Evolutionary conservation across 1,140 invertebrate species (phyloP).

Genomic region (Stenopsyche tienmushanensis): DNA sequence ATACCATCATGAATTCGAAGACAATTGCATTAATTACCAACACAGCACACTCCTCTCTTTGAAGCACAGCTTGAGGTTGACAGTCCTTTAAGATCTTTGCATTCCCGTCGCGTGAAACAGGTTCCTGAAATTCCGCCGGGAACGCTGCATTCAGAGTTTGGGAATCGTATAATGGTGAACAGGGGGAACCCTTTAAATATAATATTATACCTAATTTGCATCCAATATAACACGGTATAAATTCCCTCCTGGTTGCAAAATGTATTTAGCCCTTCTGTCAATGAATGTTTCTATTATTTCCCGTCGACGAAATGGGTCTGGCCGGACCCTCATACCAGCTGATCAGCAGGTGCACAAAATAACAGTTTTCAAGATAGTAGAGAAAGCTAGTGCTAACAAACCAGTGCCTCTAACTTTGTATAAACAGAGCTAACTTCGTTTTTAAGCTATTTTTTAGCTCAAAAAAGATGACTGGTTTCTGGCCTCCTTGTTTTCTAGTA

Average conservation of each 20-base stretch:
- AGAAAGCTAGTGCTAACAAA: too few species aligned
- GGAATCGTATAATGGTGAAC: slow-evolving; percentile 71
- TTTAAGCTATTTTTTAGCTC: too few species aligned
- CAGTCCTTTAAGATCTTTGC: slow-evolving; percentile 66
- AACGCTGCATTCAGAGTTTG: slow-evolving; percentile 68
- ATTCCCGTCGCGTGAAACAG: slow-evolving; percentile 74
- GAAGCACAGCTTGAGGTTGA: slow-evolving; percentile 70
- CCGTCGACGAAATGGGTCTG: too few species aligned
- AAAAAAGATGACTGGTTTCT: too few species aligned
- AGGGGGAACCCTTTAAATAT: slow-evolving; percentile 64
- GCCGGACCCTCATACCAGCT: too few species aligned
- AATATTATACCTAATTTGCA: not conserved
- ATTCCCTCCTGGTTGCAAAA: not conserved
- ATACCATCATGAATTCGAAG: not conserved
- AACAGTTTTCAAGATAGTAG: too few species aligned
- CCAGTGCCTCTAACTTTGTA: too few species aligned
- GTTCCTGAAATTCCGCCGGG: slow-evolving; percentile 70
- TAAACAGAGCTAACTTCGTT: too few species aligned
- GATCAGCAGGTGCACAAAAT: not conserved
- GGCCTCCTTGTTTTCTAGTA: too few species aligned
- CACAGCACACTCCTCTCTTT: slow-evolving; percentile 69
- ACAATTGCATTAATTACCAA: slow-evolving; percentile 62
- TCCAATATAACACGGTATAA: not conserved
- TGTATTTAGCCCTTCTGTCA: too few species aligned
- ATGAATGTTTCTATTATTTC: too few species aligned